Percentiles rank a stretch among this genome's conserved stretches.
phyloP scores from a whole-genome alignment of 2,888 invertebrate species.

The Ophion slaviceki region DNA sequence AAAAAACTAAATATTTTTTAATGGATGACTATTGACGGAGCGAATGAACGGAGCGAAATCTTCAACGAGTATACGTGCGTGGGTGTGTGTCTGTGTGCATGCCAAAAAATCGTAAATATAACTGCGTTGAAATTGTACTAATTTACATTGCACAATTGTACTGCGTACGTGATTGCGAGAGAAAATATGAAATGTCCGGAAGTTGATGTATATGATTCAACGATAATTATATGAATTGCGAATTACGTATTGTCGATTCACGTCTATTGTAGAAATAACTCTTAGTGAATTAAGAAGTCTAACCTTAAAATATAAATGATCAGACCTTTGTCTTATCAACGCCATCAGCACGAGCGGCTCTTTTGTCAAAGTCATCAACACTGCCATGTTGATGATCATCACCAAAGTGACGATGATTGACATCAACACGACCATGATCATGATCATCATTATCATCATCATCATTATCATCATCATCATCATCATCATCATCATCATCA shows the following conservation, averaged over 20 bases:
- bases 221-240: conserved; percentile 64
- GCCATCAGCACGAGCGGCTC: neutral
- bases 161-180: conserved; percentile 56
- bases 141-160: conserved; percentile 49
- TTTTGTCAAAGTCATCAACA: conserved; percentile 33
- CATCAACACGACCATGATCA: conserved; percentile 56
- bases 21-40: conserved; percentile 15
- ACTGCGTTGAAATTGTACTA: conserved; percentile 35
- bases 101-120: conserved; percentile 31
- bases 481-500: conserved; percentile 63
- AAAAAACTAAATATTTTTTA: conserved; percentile 53
- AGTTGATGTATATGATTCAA: conserved; percentile 62
- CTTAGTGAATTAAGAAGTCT: conserved; percentile 70
- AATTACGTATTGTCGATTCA: conserved; percentile 75
- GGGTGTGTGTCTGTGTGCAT: neutral
- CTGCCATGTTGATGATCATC: conserved; percentile 37
- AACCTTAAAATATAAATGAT: conserved; percentile 53
- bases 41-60: neutral
- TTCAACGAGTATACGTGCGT: conserved; percentile 12
- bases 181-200: conserved; percentile 49
- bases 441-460: conserved; percentile 63
- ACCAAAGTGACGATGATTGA: conserved; percentile 67
- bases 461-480: conserved; percentile 66
- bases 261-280: conserved; percentile 70
- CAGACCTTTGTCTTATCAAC: conserved; percentile 33